These are phyloP conservation scores for Drosophila pseudoobscura DNA, from an alignment of 1,140 invertebrate genomes.

Conservation along the genomic window DNA sequence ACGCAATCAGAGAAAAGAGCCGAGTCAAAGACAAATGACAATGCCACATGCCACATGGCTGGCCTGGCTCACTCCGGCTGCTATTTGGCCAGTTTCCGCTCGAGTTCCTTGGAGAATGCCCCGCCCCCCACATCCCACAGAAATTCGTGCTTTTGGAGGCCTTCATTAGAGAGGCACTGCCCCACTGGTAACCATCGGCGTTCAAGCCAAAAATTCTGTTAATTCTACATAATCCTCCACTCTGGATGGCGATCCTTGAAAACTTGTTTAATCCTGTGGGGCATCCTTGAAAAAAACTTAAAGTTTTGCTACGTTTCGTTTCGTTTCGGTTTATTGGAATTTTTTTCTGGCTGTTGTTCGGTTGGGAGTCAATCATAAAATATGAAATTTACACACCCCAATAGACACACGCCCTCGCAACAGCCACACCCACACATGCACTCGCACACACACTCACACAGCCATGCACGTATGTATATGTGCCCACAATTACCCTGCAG, in stretches of 20 bases:
- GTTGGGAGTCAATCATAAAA: slow-evolving; percentile 72
- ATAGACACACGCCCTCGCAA: slow-evolving; percentile 25
- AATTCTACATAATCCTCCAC: not conserved
- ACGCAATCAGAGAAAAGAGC: slow-evolving; percentile 56
- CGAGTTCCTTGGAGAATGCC: slow-evolving; percentile 27
- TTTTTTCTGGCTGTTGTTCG: not conserved
- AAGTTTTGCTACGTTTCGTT: slow-evolving; percentile 11
- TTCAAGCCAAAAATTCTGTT: slow-evolving; percentile 32
- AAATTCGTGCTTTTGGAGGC: slow-evolving; percentile 33
- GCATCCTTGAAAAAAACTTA: slow-evolving; percentile 6
- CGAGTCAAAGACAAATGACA: slow-evolving; percentile 70
- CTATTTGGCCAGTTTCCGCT: slow-evolving; percentile 61
- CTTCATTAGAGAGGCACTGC: slow-evolving; percentile 55
- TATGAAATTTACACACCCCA: slow-evolving; percentile 66
- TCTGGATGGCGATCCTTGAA: not conserved
- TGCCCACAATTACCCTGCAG: slow-evolving; percentile 65
- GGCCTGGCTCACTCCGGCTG: not conserved
- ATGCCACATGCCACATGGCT: slow-evolving; percentile 61
- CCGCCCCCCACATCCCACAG: no score
- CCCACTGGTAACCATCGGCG: no score
- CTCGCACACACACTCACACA: slow-evolving; percentile 10
- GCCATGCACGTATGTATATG: slow-evolving; percentile 28
- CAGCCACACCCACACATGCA: slow-evolving; percentile 20
- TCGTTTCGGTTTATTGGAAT: slow-evolving; percentile 9
- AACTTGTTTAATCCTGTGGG: not conserved